Evolutionary conservation across 2,797 vertebrate genomes (phyloP), one percentile per base, ranked within the genome.

Genomic region (Pristis pectinata): DNA sequence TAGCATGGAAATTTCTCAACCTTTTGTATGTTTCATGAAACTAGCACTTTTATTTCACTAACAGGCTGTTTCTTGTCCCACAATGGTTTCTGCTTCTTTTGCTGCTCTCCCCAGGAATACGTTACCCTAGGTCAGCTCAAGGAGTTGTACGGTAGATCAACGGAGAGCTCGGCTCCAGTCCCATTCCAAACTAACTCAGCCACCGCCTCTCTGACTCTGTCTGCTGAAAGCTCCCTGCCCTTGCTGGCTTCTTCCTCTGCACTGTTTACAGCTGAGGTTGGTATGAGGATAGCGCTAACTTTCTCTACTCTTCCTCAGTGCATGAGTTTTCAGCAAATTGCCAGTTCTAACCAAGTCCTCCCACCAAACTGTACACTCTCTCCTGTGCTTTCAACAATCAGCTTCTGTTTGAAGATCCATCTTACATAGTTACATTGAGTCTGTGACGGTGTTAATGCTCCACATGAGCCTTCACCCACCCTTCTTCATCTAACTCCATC

Each of bases 101-200:
- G 96, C 94, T 95, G 89, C 94, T 95, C 95, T 96, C 94, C 95
- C 95, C 96, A 97, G 97, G 97, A 98, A 96, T 99, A 98, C 56
- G 96, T 98, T 96, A 99, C 98, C 0, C 95, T 98, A 95, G 97
- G 98, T 95, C 98, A 98, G 96, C 97, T 98, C 95, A 98, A 96
- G 72, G 97, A 97, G 96, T 97, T 98, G 95, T 97, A 98, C 96
- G 97, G 98, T 94, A 97, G 97, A 96, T 96, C 97, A 94, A 96
- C 96, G 96, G 97, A 97, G 95, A 97, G 97, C 96, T 96, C 96
- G 24, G 97, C 97, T 94, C 95, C 96, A 41, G 96, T 95, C 95
- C 95, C 96, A 95, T 96, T 93, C 95, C 97, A 96, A 95, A 94
- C 95, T 82, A 96, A 95, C 96, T 97, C 96, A 97, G 96, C 97